phyloP scores from a whole-genome alignment of 2,113 vertebrate species.

The Neodontobutis hainanensis region DNA sequence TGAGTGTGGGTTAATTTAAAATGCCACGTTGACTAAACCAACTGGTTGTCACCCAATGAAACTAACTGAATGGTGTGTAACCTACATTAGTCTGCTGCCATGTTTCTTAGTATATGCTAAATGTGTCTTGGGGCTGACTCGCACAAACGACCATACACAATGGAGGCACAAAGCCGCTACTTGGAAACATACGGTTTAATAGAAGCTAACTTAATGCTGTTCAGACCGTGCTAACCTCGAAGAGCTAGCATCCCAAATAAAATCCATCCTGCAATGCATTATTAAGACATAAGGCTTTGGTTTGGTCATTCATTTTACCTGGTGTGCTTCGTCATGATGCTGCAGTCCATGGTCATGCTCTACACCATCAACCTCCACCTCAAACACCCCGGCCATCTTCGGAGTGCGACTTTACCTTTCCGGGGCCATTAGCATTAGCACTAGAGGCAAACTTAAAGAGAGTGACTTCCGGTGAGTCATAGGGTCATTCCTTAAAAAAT shows the following conservation, averaged over 20 bases:
- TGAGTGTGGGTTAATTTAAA: background rate
- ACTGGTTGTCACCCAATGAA: background rate
- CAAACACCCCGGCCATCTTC: constrained; percentile 85
- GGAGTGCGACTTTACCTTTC: constrained; percentile 64
- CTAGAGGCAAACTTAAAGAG: constrained; percentile 18
- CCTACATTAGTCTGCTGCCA: background rate
- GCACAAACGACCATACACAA: background rate
- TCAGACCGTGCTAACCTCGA: too few species aligned
- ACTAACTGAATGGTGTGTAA: background rate
- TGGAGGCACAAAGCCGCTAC: background rate
- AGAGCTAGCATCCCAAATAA: background rate
- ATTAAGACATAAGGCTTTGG: background rate
- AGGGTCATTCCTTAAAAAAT: constrained; percentile 43
- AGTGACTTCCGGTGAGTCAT: constrained; percentile 37
- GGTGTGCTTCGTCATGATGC: constrained; percentile 66
- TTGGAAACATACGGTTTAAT: background rate
- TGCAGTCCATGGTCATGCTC: constrained; percentile 79
- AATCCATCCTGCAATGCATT: background rate
- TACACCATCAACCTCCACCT: constrained; percentile 83
- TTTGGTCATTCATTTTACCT: constrained; percentile 53
- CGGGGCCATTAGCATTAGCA: constrained; percentile 65
- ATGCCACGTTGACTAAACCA: background rate
- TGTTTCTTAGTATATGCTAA: constrained; percentile 1
- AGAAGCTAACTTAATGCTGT: too few species aligned
- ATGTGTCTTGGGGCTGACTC: too few species aligned